phyloP scores from a whole-genome alignment of 2,888 invertebrate species.

The Spodoptera picta region DNA sequence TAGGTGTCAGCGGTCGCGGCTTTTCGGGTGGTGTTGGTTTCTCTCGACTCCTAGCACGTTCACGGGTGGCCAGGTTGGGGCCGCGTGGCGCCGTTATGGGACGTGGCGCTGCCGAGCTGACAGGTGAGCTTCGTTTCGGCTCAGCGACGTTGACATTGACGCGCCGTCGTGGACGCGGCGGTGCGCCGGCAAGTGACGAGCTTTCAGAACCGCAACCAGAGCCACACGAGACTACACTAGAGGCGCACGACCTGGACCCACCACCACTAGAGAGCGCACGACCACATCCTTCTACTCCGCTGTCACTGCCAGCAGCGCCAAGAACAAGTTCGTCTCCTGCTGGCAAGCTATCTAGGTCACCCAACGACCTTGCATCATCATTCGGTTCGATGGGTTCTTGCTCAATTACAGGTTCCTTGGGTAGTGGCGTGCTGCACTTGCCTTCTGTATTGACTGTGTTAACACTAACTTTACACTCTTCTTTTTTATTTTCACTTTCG shows the following conservation, averaged over 20 bases:
- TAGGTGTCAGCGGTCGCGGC: conserved; percentile 82
- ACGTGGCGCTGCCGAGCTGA: conserved; percentile 86
- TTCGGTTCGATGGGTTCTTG: conserved; percentile 76
- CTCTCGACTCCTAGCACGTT: conserved; percentile 89
- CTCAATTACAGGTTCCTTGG: conserved; percentile 71
- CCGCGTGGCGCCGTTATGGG: conserved; percentile 85
- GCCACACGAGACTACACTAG: conserved; percentile 93
- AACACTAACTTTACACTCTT: conserved; percentile 64
- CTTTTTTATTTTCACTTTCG: conserved; percentile 60
- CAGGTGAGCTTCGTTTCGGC: conserved; percentile 84
- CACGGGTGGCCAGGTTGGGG: conserved; percentile 86
- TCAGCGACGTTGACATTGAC: conserved; percentile 89
- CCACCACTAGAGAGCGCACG: conserved; percentile 91
- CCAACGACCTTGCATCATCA: conserved; percentile 81
- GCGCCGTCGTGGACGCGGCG: conserved; percentile 85
- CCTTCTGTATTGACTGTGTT: conserved; percentile 62
- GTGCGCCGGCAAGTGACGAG: conserved; percentile 90
- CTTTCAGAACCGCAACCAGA: conserved; percentile 95
- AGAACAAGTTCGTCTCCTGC: conserved; percentile 79
- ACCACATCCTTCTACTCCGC: conserved; percentile 93
- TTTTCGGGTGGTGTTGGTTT: conserved; percentile 86
- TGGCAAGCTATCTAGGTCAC: conserved; percentile 82
- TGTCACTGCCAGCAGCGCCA: conserved; percentile 92
- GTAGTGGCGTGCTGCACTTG: conserved; percentile 54
- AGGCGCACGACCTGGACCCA: conserved; percentile 92